A percentile compares a stretch with the other conserved stretches of the same genome.
Evolutionary conservation across 2,113 vertebrate genomes (phyloP).

Genomic region (Pipra filicauda): DNA sequence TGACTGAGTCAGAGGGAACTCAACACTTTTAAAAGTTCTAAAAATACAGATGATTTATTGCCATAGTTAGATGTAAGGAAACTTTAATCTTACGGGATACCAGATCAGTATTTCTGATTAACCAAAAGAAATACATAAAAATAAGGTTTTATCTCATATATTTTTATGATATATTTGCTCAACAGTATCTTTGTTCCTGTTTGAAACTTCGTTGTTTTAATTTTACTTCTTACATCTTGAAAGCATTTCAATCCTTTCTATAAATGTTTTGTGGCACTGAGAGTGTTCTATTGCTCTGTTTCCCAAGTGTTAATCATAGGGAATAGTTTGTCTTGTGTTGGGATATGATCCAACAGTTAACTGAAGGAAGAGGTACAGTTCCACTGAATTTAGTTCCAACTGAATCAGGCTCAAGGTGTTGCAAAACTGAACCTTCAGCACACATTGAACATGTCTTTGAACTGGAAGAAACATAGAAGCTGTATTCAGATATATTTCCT

Average conservation of each 20-base stretch:
- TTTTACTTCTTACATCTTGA: background rate
- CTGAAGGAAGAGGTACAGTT: background rate
- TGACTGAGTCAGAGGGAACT: conserved; percentile 32
- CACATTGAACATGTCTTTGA: background rate
- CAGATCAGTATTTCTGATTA: background rate
- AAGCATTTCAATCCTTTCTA: background rate
- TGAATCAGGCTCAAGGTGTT: background rate
- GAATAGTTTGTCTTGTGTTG: background rate
- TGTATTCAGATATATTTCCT: background rate
- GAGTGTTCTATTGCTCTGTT: background rate
- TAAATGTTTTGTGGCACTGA: background rate
- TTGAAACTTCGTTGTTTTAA: background rate
- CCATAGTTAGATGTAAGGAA: background rate
- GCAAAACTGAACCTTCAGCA: background rate
- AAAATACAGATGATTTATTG: conserved; percentile 34
- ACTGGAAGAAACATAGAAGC: background rate
- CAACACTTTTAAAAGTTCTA: conserved; percentile 32
- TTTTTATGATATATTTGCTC: background rate
- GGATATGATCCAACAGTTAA: background rate
- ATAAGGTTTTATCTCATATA: background rate
- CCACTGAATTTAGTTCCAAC: background rate
- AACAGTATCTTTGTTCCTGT: background rate
- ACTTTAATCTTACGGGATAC: background rate
- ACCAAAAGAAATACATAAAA: background rate
- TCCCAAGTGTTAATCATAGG: background rate